Conservation (phyloP, 2,888 invertebrate species). For the Drosophila suboccidentalis region DNA sequence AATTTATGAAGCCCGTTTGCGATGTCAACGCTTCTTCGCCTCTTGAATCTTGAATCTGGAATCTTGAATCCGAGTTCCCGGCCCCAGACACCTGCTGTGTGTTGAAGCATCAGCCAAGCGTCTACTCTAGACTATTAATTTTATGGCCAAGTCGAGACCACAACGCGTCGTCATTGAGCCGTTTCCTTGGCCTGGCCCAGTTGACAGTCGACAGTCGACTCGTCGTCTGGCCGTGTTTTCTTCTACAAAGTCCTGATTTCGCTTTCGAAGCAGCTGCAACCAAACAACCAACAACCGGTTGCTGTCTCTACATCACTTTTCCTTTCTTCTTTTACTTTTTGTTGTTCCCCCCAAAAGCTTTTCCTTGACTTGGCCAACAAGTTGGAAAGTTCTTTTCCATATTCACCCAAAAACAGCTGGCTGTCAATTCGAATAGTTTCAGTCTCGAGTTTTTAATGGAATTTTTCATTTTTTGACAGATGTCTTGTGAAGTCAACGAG, state of each 20-base stretch:
- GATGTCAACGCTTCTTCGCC: slow-evolving; percentile 26
- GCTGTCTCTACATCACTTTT: slow-evolving; percentile 60
- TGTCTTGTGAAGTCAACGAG: slow-evolving; percentile 17
- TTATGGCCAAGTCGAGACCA: slow-evolving; percentile 44
- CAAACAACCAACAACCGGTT: slow-evolving; percentile 64
- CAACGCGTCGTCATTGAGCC: slow-evolving; percentile 13
- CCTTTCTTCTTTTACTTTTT: slow-evolving; percentile 71
- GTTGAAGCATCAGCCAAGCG: slow-evolving; percentile 30
- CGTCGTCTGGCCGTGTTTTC: slow-evolving; percentile 25
- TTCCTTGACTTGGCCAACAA: slow-evolving; percentile 55
- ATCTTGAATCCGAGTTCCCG: neutral
- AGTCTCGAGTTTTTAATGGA: slow-evolving; percentile 34
- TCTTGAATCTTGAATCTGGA: too few relatives aligned
- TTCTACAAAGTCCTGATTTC: slow-evolving; percentile 73
- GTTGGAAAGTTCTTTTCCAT: slow-evolving; percentile 71
- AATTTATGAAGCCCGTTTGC: slow-evolving; percentile 63
- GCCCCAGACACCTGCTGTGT: slow-evolving; percentile 59
- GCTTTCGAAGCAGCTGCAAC: slow-evolving; percentile 63
- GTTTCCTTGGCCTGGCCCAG: slow-evolving; percentile 54
- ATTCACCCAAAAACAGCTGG: slow-evolving; percentile 24
- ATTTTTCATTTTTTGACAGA: slow-evolving; percentile 47
- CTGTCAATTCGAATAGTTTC: slow-evolving; percentile 31
- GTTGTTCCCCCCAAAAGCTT: slow-evolving; percentile 40
- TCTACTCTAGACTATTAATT: slow-evolving; percentile 44
- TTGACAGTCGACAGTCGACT: slow-evolving; percentile 29